Percentiles rank a stretch among this genome's conserved stretches.
Conservation (phyloP, 2,797 vertebrate species). For the Clarias laeviceps region DNA sequence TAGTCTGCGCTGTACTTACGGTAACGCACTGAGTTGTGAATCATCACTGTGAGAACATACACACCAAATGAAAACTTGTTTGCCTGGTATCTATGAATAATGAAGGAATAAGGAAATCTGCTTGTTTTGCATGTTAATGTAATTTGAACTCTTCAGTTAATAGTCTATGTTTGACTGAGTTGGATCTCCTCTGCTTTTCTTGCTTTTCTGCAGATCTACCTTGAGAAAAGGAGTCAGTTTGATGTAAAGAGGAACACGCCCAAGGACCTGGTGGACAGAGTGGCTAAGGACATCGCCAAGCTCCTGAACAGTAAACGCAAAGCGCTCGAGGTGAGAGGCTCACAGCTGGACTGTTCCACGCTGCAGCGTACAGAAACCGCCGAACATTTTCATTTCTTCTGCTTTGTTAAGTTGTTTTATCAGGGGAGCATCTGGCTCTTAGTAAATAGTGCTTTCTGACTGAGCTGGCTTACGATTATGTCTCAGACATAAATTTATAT, state of each 20-base stretch:
- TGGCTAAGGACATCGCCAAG: constrained; percentile 91
- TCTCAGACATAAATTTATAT: background rate
- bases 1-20: background rate
- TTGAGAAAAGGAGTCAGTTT: constrained; percentile 92
- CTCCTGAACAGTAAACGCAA: constrained; percentile 94
- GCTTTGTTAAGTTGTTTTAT: constrained; percentile 9
- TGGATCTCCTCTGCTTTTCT: constrained; percentile 7
- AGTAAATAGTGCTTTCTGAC: constrained; percentile 19
- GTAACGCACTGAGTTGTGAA: background rate
- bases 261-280: constrained; percentile 91
- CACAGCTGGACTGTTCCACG: background rate
- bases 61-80: background rate
- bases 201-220: constrained; percentile 86
- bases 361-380: background rate
- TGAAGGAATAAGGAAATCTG: background rate
- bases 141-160: background rate
- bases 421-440: background rate
- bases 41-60: background rate
- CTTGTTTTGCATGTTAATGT: background rate
- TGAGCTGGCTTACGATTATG: background rate
- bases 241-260: constrained; percentile 93
- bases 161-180: background rate
- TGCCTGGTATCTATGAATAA: background rate
- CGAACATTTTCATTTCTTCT: background rate
- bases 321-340: constrained; percentile 88